Evolutionary conservation across 2,888 invertebrate genomes (phyloP).

Genomic region (Eupithecia exiguata): DNA sequence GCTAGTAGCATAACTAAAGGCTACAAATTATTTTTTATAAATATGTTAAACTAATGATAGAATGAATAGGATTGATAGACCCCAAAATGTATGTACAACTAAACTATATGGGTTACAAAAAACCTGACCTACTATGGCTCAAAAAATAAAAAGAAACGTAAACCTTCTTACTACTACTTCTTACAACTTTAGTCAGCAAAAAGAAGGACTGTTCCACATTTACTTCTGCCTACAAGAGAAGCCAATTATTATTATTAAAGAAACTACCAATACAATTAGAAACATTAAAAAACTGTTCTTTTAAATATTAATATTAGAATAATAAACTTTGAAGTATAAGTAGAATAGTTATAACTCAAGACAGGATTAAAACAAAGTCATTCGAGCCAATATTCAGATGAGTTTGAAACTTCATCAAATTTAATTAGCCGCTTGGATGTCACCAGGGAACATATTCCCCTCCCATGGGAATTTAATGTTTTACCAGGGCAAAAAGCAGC

Average conservation of each 20-base stretch:
- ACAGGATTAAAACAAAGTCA: too few species aligned
- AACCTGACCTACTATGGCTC: not conserved
- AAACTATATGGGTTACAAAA: not conserved
- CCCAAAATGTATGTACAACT: not conserved
- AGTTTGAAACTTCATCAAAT: not conserved
- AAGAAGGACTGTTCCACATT: constrained; percentile 17
- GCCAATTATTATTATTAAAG: not conserved
- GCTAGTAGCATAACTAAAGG: not conserved
- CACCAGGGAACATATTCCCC: not conserved
- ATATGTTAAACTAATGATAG: not conserved
- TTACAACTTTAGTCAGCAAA: constrained; percentile 12
- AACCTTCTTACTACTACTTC: too few species aligned
- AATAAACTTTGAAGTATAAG: not conserved
- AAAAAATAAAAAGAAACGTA: constrained; percentile 14
- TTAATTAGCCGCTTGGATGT: not conserved
- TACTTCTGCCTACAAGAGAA: constrained; percentile 30
- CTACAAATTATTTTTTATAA: not conserved
- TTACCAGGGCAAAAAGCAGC: too few species aligned
- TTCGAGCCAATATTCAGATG: not conserved
- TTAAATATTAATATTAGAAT: too few species aligned
- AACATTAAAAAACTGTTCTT: not conserved
- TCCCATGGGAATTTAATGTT: too few species aligned
- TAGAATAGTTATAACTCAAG: too few species aligned
- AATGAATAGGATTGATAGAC: not conserved
- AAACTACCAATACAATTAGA: not conserved